Percentiles rank a stretch among this genome's conserved stretches.
Conservation (phyloP, 2,888 invertebrate species). For the Amiota communis region DNA sequence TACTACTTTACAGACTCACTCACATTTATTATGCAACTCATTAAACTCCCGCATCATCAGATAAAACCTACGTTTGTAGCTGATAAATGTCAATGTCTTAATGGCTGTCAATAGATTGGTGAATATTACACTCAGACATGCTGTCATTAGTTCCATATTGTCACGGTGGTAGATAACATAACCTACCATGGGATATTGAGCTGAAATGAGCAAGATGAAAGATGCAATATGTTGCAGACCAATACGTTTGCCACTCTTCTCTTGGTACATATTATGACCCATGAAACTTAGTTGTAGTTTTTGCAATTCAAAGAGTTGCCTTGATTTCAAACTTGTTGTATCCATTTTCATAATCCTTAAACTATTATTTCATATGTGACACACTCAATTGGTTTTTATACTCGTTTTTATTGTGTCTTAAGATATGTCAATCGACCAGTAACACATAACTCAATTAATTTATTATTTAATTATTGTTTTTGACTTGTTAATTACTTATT, state of each 20-base stretch:
- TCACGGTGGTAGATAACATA: slow-evolving; percentile 61
- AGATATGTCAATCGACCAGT: background rate
- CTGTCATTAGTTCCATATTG: slow-evolving; percentile 65
- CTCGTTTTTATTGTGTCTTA: no score
- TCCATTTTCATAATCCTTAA: background rate
- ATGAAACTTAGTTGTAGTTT: slow-evolving; percentile 58
- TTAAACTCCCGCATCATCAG: slow-evolving; percentile 60
- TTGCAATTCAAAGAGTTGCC: slow-evolving; percentile 56
- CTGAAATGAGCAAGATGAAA: slow-evolving; percentile 60
- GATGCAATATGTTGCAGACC: slow-evolving; percentile 43
- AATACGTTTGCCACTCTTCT: background rate
- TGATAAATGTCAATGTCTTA: slow-evolving; percentile 66
- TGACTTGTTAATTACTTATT: background rate
- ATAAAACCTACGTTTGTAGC: slow-evolving; percentile 59
- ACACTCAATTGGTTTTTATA: no score
- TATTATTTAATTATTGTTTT: background rate
- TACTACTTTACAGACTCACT: slow-evolving; percentile 37
- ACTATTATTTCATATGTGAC: background rate
- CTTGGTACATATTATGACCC: slow-evolving; percentile 54
- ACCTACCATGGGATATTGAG: slow-evolving; percentile 65
- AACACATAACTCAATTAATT: background rate
- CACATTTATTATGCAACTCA: slow-evolving; percentile 59
- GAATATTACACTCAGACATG: slow-evolving; percentile 63
- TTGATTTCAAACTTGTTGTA: background rate
- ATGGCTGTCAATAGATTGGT: slow-evolving; percentile 66